phyloP scores from a whole-genome alignment of 2,113 vertebrate species.

The human region GRCh38 chr20:15350501-15351000 shows the following conservation, averaged over 20 bases:
- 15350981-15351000: not conserved
- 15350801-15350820: not conserved
- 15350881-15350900: not conserved
- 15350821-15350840: not conserved
- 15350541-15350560: slow-evolving; percentile 44
- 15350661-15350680: slow-evolving; percentile 38
- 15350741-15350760: not conserved
- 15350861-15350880: not conserved
- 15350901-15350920: not conserved
- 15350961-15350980: not conserved
- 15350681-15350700: not conserved
- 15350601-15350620: slow-evolving; percentile 49
- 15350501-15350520: slow-evolving; percentile 78
- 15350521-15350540: slow-evolving; percentile 49
- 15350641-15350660: not conserved
- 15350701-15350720: not conserved
- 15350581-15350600: slow-evolving; percentile 19
- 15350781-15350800: not conserved
- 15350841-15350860: not conserved
- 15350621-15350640: slow-evolving; percentile 40
- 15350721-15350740: not conserved
- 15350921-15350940: not conserved
- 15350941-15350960: not conserved
- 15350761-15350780: slow-evolving; percentile 31
- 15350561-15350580: slow-evolving; percentile 1